Percentiles rank a stretch among this genome's conserved stretches.
Evolutionary conservation across 2,797 vertebrate species (phyloP).

Genomic region (Nasua narica): DNA sequence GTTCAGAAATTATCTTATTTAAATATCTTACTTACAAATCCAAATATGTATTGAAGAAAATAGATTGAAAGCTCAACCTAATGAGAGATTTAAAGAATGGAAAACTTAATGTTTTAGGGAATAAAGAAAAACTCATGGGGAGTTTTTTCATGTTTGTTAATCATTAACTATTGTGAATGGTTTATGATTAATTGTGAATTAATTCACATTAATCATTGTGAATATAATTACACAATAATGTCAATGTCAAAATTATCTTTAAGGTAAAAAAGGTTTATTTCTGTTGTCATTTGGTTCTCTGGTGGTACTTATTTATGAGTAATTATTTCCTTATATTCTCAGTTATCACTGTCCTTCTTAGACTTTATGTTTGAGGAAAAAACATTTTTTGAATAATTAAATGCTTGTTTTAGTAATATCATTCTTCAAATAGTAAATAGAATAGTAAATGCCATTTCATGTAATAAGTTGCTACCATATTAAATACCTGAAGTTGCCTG

Average conservation of each 20-base stretch:
- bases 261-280: not conserved
- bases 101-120: not conserved
- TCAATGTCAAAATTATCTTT: not conserved
- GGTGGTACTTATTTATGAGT: not conserved
- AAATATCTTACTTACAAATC: not conserved
- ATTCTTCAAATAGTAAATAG: not conserved
- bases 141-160: too few relatives aligned
- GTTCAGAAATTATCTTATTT: not conserved
- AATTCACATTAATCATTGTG: too few relatives aligned
- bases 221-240: not conserved
- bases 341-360: not conserved
- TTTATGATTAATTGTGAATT: too few relatives aligned
- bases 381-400: not conserved
- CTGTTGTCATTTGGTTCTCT: not conserved
- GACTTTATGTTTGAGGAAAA: not conserved
- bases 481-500: not conserved
- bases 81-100: not conserved
- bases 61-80: not conserved
- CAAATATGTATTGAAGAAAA: conserved; percentile 3
- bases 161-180: too few relatives aligned
- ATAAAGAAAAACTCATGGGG: not conserved
- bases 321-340: not conserved
- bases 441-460: not conserved
- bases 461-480: not conserved
- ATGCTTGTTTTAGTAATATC: not conserved